Evolutionary conservation across 2,797 vertebrate genomes (phyloP).

Genomic region (Brotula barbata): DNA sequence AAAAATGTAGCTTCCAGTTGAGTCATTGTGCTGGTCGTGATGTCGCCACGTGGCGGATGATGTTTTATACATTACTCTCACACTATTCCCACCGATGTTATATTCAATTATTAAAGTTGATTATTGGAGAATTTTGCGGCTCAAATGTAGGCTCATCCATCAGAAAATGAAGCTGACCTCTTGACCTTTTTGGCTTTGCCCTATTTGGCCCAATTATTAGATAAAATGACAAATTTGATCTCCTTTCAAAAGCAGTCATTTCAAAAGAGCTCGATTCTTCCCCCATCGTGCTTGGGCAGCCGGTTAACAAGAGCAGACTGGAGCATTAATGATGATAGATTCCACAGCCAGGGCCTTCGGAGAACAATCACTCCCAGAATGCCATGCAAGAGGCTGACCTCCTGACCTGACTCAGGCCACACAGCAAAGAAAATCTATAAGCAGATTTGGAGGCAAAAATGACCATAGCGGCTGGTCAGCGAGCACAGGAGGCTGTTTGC

Average conservation of each 20-base stretch:
- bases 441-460: slow-evolving; percentile 85
- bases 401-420: slow-evolving; percentile 91
- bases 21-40: slow-evolving; percentile 42
- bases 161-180: slow-evolving; percentile 80
- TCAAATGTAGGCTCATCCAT: slow-evolving; percentile 77
- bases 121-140: slow-evolving; percentile 29
- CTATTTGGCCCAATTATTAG: slow-evolving; percentile 91
- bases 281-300: slow-evolving; percentile 84
- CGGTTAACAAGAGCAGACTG: slow-evolving; percentile 85
- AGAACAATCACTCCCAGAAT: slow-evolving; percentile 94
- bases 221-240: slow-evolving; percentile 91
- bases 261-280: slow-evolving; percentile 82
- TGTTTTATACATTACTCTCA: neutral
- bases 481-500: slow-evolving; percentile 64
- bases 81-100: neutral
- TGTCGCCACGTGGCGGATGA: slow-evolving; percentile 28
- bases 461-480: slow-evolving; percentile 72
- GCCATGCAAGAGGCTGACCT: slow-evolving; percentile 88
- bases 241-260: slow-evolving; percentile 85
- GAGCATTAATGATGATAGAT: slow-evolving; percentile 98
- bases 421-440: slow-evolving; percentile 90
- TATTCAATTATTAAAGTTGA: slow-evolving; percentile 18
- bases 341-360: slow-evolving; percentile 84
- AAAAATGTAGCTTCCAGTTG: slow-evolving; percentile 13
- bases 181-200: slow-evolving; percentile 81